Base-by-base conservation (phyloP, 1,140 invertebrate species). In the Listronotus oregonensis region DNA sequence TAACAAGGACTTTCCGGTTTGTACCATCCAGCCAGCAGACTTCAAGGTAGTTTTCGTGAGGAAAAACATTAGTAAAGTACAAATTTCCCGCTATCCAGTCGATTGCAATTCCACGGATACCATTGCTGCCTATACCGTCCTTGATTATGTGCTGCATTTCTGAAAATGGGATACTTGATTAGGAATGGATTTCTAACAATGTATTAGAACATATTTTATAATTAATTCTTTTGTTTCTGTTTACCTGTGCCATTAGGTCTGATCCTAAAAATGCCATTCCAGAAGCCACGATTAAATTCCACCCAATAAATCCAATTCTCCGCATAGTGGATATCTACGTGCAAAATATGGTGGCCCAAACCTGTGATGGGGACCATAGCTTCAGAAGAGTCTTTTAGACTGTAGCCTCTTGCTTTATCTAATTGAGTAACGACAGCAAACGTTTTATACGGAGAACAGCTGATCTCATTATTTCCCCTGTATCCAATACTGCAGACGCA, bases 1-100 rank as follows among this genome's bases (percentile, higher is more conserved):
- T 95, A 0, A 95, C 85, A 0, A 99, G 78, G 1, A 99, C 90
- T 80, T 97, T 96, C 18, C 97, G 83, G 70, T 97, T 88, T 6
- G 85, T 88, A 1, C 96, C 97, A 77, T 99, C 93, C 6, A 98
- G 77, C 84, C 93, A 90, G 68, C 89, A 92, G 2, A 99, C 95
- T 82, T 99, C 97, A 1, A 99, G 89, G 73, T 96, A 98, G 71
- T 98, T 98, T 75, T 98, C 95, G 77, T 98, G 95, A 0, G 95
- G 94, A 77, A 97, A 98, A 0, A 96, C 94, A 75, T 98, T 99
- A 0, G 96, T 96, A 75, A 99, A 99, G 77, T 99, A 99, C 14
- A 99, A 76, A 77, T 99, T 98, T 9, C 91, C 94, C 40, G 96
- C 92, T 5, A 98, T 89, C 97, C 97, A 99, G 77, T 99, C 97